A percentile compares a stretch with the other conserved stretches of the same genome.
phyloP scores from a whole-genome alignment of 64 coral and sea anemone genomes.

The Stichodactyla mertensii region DNA sequence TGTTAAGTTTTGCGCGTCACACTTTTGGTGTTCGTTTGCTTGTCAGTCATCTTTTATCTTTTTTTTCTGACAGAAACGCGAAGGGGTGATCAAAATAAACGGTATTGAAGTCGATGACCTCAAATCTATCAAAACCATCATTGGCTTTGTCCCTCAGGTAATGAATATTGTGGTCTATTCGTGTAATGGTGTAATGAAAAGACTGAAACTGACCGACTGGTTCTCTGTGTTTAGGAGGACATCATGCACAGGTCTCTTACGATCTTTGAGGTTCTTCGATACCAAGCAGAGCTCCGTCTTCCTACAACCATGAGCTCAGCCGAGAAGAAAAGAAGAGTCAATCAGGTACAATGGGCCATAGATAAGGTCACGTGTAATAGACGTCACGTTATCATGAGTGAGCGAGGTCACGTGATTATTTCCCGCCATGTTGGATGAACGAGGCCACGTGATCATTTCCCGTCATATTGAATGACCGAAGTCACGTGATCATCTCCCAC shows the following conservation, averaged over 20 bases:
- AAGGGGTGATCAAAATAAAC: slow-evolving; percentile 65
- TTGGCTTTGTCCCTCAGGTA: slow-evolving; percentile 86
- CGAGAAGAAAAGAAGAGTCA: slow-evolving; percentile 17
- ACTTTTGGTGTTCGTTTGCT: neutral
- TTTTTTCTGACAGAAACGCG: slow-evolving; percentile 46
- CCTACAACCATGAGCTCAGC: slow-evolving; percentile 20
- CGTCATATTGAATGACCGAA: too few species aligned
- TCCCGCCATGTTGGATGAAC: too few species aligned
- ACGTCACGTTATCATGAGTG: too few species aligned
- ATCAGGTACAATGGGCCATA: slow-evolving; percentile 25
- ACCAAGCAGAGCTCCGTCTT: slow-evolving; percentile 61
- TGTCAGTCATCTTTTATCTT: neutral
- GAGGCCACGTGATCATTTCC: too few species aligned
- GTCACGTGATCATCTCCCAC: too few species aligned
- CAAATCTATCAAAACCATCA: slow-evolving; percentile 51
- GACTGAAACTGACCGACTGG: neutral
- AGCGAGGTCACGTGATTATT: too few species aligned
- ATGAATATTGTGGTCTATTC: neutral
- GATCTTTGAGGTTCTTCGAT: slow-evolving; percentile 44
- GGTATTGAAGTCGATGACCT: slow-evolving; percentile 40
- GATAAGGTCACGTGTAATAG: neutral
- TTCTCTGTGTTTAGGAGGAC: slow-evolving; percentile 32
- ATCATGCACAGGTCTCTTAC: slow-evolving; percentile 63
- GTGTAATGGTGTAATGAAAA: too few species aligned
- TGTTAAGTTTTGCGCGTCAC: too few species aligned